phyloP scores from a whole-genome alignment of 2,113 vertebrate species.

The Herpailurus yagouaroundi region DNA sequence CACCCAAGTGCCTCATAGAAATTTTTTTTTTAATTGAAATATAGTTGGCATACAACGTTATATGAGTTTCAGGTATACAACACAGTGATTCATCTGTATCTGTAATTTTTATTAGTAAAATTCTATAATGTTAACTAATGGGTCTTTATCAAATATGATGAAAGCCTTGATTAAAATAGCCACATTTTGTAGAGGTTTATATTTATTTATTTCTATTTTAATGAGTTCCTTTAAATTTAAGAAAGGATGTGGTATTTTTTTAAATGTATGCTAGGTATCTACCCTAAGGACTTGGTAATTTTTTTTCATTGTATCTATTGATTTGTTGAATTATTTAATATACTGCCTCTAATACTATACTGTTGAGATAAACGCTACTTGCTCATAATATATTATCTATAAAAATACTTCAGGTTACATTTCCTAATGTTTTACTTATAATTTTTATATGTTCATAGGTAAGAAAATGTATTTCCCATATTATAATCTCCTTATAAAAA shows the following conservation, averaged over 20 bases:
- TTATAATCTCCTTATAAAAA: not conserved
- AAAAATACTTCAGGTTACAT: not conserved
- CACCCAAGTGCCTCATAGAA: not conserved
- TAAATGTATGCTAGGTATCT: not conserved
- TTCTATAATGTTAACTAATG: not conserved
- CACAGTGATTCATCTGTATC: not conserved
- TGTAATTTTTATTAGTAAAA: not conserved
- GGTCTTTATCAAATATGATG: not conserved
- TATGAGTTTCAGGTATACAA: not conserved
- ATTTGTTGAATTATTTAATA: not conserved
- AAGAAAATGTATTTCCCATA: not conserved
- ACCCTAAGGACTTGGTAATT: not conserved
- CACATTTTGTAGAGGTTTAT: not conserved
- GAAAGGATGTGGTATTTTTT: not conserved
- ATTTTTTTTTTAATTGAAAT: not conserved
- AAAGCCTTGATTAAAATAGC: not conserved
- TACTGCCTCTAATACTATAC: not conserved
- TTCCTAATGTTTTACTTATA: not conserved
- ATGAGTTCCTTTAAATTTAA: not conserved
- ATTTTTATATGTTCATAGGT: not conserved
- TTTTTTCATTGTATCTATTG: not conserved
- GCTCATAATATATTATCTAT: not conserved
- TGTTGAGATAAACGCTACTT: not conserved
- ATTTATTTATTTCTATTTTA: not conserved
- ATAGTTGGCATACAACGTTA: not conserved